These are phyloP conservation scores for Holothuria glaberrima DNA, from an alignment of 35 echinoderm and acorn worm species.

Conservation along the genomic window DNA sequence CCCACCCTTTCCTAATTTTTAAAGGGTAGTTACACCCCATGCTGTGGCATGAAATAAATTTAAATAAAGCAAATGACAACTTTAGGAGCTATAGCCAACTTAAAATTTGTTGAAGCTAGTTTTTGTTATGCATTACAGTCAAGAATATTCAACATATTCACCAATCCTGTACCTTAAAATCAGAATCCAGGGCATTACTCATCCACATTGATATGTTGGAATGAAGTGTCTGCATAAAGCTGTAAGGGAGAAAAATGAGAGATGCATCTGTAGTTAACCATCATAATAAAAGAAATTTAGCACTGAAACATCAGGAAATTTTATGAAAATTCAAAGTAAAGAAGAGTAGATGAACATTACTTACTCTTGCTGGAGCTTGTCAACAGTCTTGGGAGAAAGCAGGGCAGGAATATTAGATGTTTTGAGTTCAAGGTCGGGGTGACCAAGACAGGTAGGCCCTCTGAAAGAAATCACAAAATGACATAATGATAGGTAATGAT, in stretches of 20 bases:
- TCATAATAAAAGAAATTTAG: background rate
- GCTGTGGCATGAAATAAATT: too few species aligned
- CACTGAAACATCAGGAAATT: background rate
- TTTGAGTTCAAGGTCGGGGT: constrained; percentile 72
- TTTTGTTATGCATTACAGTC: too few species aligned
- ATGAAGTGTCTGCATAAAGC: constrained; percentile 89
- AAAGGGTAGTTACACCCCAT: too few species aligned
- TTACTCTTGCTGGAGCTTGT: constrained; percentile 82
- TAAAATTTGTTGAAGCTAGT: too few species aligned
- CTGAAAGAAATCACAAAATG: constrained; percentile 42
- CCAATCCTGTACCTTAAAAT: constrained; percentile 77
- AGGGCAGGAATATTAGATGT: constrained; percentile 58
- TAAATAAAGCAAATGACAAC: too few species aligned
- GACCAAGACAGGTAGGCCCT: constrained; percentile 73
- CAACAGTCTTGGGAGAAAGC: constrained; percentile 51
- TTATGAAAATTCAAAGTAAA: background rate
- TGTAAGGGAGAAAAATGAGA: background rate
- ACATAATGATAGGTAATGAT: background rate
- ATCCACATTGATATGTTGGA: constrained; percentile 96
- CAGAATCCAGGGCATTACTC: constrained; percentile 84
- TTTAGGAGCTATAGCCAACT: too few species aligned
- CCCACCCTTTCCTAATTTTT: too few species aligned
- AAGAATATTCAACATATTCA: too few species aligned
- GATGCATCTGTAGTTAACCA: background rate
- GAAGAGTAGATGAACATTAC: background rate